Evolutionary conservation across 2,797 vertebrate genomes (phyloP).

Genomic region (Dicrostonyx torquatus): DNA sequence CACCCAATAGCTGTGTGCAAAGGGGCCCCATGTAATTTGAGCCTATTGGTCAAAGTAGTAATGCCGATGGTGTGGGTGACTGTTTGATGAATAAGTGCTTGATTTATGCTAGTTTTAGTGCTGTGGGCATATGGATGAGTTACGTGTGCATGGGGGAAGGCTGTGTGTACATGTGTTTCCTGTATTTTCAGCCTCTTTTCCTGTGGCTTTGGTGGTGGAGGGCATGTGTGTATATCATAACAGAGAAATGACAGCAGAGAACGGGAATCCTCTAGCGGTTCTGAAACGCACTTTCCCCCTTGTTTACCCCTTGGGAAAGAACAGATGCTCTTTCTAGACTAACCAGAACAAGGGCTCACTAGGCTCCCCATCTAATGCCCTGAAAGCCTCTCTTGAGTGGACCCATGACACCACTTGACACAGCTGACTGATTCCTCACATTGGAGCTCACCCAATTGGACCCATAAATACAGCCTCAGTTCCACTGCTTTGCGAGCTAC

Average conservation of each 20-base stretch:
- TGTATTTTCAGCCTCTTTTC: neutral
- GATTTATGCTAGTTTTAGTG: neutral
- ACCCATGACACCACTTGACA: neutral
- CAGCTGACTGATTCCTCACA: neutral
- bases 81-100: neutral
- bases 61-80: neutral
- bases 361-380: neutral
- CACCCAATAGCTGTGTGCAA: neutral
- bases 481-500: neutral
- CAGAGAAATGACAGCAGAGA: neutral
- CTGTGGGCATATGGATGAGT: neutral
- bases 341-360: neutral
- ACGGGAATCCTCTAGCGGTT: neutral
- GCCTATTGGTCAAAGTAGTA: neutral
- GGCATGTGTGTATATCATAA: neutral
- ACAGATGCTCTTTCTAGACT: neutral
- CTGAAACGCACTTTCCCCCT: neutral
- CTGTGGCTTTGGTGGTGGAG: neutral
- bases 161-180: neutral
- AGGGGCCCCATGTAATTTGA: neutral
- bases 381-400: neutral
- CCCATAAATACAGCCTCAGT: neutral
- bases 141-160: neutral
- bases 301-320: neutral
- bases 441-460: neutral